Percentiles rank a stretch among this genome's conserved stretches.
These are phyloP conservation scores for Caenorhabditis inopinata DNA, from an alignment of 1,140 invertebrate genomes.

Conservation along the genomic window DNA sequence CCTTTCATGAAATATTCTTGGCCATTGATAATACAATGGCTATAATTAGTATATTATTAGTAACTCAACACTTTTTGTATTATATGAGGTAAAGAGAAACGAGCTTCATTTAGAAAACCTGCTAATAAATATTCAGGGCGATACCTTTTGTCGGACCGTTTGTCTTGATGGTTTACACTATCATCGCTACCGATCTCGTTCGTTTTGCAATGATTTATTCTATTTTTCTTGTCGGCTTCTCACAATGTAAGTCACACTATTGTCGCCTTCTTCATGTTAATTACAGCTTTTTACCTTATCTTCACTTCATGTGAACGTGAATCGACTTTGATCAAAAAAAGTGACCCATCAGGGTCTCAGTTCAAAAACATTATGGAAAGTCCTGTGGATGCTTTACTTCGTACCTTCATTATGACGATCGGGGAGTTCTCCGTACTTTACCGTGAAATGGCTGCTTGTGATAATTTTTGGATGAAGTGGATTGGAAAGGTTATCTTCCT, in stretches of 20 bases:
- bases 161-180: constrained; percentile 97
- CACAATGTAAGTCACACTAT: constrained; percentile 76
- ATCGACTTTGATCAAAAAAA: constrained; percentile 2
- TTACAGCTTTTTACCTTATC: constrained; percentile 83
- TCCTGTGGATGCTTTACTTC: constrained; percentile 86
- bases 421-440: constrained; percentile 92
- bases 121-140: constrained; percentile 71
- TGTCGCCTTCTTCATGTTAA: constrained; percentile 28
- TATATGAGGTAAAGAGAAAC: constrained; percentile 70
- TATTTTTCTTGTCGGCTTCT: constrained; percentile 94
- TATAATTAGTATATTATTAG: constrained; percentile 44
- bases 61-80: constrained; percentile 54
- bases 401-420: constrained; percentile 96
- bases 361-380: constrained; percentile 66
- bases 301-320: constrained; percentile 78
- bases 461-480: constrained; percentile 31
- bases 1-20: constrained; percentile 68
- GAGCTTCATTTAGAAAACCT: too few species aligned
- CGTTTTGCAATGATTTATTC: constrained; percentile 92
- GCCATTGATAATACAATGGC: constrained; percentile 47
- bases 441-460: constrained; percentile 79
- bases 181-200: constrained; percentile 92
- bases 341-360: neutral
- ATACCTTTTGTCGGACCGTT: constrained; percentile 95
- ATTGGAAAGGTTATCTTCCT: constrained; percentile 75